These are phyloP conservation scores for Porites evermanni DNA, from an alignment of 92 coral and sea anemone species.

Conservation along the genomic window DNA sequence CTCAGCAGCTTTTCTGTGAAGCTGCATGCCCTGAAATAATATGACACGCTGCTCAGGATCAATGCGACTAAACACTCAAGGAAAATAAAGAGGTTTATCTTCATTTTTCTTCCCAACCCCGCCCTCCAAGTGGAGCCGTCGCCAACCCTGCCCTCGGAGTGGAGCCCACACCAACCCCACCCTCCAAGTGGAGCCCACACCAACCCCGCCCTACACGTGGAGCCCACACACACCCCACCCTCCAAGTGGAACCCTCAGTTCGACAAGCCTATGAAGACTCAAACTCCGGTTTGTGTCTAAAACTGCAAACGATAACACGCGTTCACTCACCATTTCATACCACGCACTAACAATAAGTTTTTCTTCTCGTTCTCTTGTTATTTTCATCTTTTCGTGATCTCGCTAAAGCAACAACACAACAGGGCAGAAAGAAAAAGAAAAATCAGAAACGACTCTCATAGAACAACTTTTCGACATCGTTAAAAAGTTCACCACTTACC, in stretches of 20 bases:
- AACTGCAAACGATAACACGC: no score
- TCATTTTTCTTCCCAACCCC: no score
- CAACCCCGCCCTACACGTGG: no score
- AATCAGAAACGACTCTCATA: background rate
- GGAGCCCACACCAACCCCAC: no score
- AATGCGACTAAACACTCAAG: background rate
- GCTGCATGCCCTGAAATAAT: constrained; percentile 90
- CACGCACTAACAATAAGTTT: constrained; percentile 97
- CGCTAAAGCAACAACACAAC: constrained; percentile 63
- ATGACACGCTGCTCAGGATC: background rate
- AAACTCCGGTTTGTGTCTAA: no score
- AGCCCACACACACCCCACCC: no score
- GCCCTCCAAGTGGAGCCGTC: no score
- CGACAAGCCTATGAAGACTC: no score
- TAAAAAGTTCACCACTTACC: constrained; percentile 40
- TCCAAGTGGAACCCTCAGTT: no score
- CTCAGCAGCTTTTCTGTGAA: constrained; percentile 96
- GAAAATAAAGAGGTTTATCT: no score
- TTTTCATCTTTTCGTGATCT: constrained; percentile 97
- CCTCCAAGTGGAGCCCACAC: no score
- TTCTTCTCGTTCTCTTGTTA: constrained; percentile 97
- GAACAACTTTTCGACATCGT: background rate
- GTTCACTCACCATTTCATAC: constrained; percentile 96
- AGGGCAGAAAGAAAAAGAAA: background rate
- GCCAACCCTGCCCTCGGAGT: no score